Evolutionary conservation across 2,888 invertebrate genomes (phyloP).

Genomic region (Andrena bicolor): DNA sequence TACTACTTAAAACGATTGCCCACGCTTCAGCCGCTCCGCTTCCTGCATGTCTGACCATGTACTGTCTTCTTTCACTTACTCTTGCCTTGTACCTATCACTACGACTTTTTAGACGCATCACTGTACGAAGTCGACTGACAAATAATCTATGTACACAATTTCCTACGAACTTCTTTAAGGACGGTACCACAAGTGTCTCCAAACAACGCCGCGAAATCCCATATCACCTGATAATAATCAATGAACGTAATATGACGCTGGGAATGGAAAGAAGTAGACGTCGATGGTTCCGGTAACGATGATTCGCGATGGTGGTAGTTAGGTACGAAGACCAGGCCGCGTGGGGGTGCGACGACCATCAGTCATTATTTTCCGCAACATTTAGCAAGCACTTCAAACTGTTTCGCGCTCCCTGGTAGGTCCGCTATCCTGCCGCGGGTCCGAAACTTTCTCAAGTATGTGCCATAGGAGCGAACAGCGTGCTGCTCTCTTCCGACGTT

Average conservation of each 20-base stretch:
- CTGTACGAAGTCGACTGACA: no score
- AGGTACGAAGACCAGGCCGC: conserved; percentile 59
- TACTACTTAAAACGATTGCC: background rate
- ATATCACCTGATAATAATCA: conserved; percentile 60
- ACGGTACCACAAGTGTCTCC: background rate
- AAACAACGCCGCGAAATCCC: background rate
- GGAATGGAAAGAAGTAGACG: conserved; percentile 58
- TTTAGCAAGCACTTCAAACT: conserved; percentile 84
- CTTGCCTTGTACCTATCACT: no score
- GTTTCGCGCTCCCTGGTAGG: conserved; percentile 81
- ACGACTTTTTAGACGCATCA: background rate
- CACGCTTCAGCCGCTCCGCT: background rate
- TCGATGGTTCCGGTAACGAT: conserved; percentile 68
- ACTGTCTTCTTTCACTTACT: background rate
- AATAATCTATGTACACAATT: background rate
- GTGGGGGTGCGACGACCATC: conserved; percentile 78
- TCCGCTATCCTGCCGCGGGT: conserved; percentile 74
- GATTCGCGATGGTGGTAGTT: conserved; percentile 60
- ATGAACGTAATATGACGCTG: conserved; percentile 66
- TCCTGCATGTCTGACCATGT: background rate
- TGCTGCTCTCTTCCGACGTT: conserved; percentile 66
- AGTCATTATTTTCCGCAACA: conserved; percentile 85
- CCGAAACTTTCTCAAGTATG: conserved; percentile 84
- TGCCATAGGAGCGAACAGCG: conserved; percentile 75
- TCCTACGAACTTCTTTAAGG: background rate